Conservation (phyloP, 1,140 invertebrate species). For the Scaptomyza hsui region DNA sequence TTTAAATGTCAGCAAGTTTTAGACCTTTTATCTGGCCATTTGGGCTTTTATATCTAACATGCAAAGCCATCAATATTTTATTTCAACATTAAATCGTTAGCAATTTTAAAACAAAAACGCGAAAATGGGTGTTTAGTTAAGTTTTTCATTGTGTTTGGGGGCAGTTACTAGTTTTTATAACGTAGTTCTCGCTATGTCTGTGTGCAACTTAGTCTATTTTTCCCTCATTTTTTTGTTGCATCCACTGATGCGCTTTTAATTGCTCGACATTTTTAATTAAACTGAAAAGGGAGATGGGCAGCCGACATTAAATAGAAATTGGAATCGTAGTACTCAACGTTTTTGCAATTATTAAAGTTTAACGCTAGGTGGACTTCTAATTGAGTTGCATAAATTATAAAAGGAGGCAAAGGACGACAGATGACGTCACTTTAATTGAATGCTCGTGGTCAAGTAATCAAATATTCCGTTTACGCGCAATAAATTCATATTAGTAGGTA, state of each 20-base stretch:
- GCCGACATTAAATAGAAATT: neutral
- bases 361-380: slow-evolving; percentile 45
- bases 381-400: slow-evolving; percentile 70
- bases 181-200: slow-evolving; percentile 6
- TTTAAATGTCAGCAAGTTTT: neutral
- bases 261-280: slow-evolving; percentile 69
- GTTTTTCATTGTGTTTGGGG: neutral
- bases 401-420: neutral
- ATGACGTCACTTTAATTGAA: slow-evolving; percentile 60
- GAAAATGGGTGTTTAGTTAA: neutral
- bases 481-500: slow-evolving; percentile 46
- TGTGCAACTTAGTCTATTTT: neutral
- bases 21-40: neutral
- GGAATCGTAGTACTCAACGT: no score
- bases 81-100: neutral
- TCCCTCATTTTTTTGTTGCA: neutral
- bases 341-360: slow-evolving; percentile 56
- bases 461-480: slow-evolving; percentile 65
- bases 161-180: neutral
- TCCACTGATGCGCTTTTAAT: slow-evolving; percentile 70
- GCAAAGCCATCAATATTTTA: slow-evolving; percentile 1
- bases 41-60: neutral
- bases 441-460: slow-evolving; percentile 63
- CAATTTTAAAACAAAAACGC: neutral
- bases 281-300: slow-evolving; percentile 13